Percentiles rank a stretch among this genome's conserved stretches.
These are phyloP conservation scores for Agrochola lota DNA, from an alignment of 2,888 invertebrate genomes.

Conservation along the genomic window DNA sequence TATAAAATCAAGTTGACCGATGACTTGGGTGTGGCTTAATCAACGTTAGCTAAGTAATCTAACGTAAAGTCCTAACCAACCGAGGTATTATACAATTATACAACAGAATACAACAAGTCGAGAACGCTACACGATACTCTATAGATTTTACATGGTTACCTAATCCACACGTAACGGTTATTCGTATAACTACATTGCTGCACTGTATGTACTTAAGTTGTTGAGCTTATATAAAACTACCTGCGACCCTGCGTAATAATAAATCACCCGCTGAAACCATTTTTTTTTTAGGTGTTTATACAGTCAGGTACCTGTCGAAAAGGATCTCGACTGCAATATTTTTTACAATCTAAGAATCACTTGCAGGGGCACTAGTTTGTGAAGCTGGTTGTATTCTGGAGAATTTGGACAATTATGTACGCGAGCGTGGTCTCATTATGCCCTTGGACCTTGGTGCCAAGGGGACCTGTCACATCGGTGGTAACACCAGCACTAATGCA, in stretches of 20 bases:
- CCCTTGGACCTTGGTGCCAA: constrained; percentile 99
- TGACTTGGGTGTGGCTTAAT: neutral
- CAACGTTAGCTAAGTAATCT: neutral
- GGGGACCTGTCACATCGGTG: constrained; percentile 98
- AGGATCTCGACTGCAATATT: neutral
- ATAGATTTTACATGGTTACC: constrained; percentile 16
- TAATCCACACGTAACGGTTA: constrained; percentile 7
- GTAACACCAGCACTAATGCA: constrained; percentile 98
- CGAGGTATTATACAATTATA: constrained; percentile 16
- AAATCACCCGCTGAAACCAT: constrained; percentile 5
- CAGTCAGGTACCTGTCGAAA: neutral
- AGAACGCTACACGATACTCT: neutral
- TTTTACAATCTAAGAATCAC: constrained; percentile 7
- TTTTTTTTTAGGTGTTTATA: neutral
- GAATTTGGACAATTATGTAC: constrained; percentile 94
- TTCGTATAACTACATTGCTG: neutral
- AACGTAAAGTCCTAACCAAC: neutral
- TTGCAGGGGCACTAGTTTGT: constrained; percentile 93
- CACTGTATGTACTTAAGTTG: constrained; percentile 1
- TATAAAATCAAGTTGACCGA: neutral
- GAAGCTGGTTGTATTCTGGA: constrained; percentile 99
- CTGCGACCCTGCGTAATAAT: constrained; percentile 8
- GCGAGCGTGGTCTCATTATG: constrained; percentile 95
- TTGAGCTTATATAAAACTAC: neutral
- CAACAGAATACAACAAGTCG: constrained; percentile 9